A percentile compares a stretch with the other conserved stretches of the same genome.
These are phyloP conservation scores for Rhagologus leucostigma DNA, from an alignment of 2,113 vertebrate species.

Conservation along the genomic window DNA sequence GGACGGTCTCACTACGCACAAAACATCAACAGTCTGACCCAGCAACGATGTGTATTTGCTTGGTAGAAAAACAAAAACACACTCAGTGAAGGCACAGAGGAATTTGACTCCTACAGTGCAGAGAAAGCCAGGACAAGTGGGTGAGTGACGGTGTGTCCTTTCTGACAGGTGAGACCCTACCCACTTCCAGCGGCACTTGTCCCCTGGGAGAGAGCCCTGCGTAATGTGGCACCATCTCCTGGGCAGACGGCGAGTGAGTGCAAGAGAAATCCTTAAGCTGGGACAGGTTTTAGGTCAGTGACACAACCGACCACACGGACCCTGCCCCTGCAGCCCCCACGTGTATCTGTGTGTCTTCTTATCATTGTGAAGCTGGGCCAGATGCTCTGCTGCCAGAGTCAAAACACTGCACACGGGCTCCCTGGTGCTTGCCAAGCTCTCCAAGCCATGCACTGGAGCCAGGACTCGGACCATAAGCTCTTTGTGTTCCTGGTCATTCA, in stretches of 20 bases:
- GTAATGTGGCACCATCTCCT: background rate
- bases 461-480: background rate
- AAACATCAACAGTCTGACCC: background rate
- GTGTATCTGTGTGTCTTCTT: accelerated
- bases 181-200: background rate
- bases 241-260: accelerated
- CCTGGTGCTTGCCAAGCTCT: background rate
- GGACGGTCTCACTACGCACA: accelerated
- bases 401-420: background rate
- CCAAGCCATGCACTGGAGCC: background rate
- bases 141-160: background rate
- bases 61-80: background rate
- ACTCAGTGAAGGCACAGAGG: background rate
- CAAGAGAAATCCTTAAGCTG: background rate
- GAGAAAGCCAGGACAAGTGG: background rate
- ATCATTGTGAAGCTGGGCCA: background rate
- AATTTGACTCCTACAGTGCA: background rate
- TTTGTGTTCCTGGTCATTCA: conserved; percentile 32
- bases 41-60: background rate
- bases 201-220: background rate
- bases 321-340: background rate
- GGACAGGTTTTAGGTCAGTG: background rate
- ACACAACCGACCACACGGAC: accelerated
- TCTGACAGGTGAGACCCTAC: background rate
- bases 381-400: background rate